Evolutionary conservation across 1,140 invertebrate genomes (phyloP).

Genomic region (Drosophila equinoxialis): DNA sequence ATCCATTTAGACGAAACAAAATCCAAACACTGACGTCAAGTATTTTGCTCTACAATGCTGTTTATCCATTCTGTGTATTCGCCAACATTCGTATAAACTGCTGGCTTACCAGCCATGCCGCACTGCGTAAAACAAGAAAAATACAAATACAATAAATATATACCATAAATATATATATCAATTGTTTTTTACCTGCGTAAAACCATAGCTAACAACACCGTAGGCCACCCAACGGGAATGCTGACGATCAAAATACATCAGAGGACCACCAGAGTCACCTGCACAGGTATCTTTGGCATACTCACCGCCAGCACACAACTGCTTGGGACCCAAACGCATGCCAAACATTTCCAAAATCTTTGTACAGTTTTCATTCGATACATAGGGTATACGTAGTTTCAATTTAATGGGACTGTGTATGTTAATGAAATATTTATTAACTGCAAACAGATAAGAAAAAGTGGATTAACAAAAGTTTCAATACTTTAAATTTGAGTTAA

Average conservation of each 20-base stretch:
- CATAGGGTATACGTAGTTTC: constrained; percentile 75
- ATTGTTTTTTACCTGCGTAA: constrained; percentile 53
- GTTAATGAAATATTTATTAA: constrained; percentile 79
- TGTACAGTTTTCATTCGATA: constrained; percentile 72
- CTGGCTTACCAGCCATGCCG: constrained; percentile 84
- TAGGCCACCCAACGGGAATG: constrained; percentile 83
- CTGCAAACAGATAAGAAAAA: constrained; percentile 32
- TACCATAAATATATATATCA: too few species aligned
- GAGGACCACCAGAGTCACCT: constrained; percentile 86
- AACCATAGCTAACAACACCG: constrained; percentile 86
- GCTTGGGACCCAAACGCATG: constrained; percentile 83
- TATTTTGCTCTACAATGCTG: constrained; percentile 39
- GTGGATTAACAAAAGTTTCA: background rate
- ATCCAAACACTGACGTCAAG: constrained; percentile 60
- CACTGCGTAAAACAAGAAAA: constrained; percentile 81
- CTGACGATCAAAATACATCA: constrained; percentile 83
- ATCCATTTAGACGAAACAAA: background rate
- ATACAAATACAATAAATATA: too few species aligned
- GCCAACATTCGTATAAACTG: constrained; percentile 84
- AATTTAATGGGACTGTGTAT: constrained; percentile 81
- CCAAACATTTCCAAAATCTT: constrained; percentile 75
- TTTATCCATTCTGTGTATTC: constrained; percentile 84
- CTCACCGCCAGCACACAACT: constrained; percentile 87
- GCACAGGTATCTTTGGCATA: constrained; percentile 87
- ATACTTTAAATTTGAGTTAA: background rate